These are phyloP conservation scores for Xenopus tropicalis DNA, from an alignment of 2,113 vertebrate species.

Conservation along the genomic window DNA sequence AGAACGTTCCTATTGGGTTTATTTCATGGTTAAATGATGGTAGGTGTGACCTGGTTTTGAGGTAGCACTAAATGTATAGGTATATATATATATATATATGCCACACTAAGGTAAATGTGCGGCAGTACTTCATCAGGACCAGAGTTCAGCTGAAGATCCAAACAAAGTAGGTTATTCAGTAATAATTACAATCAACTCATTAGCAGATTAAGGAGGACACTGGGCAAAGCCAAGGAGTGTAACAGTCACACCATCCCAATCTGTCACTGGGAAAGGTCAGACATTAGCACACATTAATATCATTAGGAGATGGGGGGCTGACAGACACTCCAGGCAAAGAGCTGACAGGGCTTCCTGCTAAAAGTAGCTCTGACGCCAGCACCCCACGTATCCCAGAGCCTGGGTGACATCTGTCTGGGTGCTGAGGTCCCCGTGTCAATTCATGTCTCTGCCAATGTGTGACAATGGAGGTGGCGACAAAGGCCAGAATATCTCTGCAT, in stretches of 20 bases:
- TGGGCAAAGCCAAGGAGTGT: background rate
- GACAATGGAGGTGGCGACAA: no score
- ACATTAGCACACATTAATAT: constrained; percentile 38
- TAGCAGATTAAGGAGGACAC: background rate
- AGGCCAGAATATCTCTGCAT: no score
- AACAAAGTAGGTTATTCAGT: constrained; percentile 38
- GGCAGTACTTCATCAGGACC: no score
- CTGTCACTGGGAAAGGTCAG: constrained; percentile 32
- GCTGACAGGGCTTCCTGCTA: constrained; percentile 20
- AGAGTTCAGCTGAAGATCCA: no score
- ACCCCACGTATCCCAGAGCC: background rate
- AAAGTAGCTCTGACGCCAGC: constrained; percentile 24
- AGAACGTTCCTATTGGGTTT: no score
- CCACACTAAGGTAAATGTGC: no score
- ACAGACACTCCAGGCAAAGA: constrained; percentile 3
- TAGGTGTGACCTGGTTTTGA: no score
- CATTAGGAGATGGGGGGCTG: background rate
- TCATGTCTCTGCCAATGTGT: background rate
- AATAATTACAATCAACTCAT: constrained; percentile 25
- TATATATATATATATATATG: no score
- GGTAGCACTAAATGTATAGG: no score
- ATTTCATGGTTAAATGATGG: no score
- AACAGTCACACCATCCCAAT: constrained; percentile 24
- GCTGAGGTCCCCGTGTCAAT: background rate
- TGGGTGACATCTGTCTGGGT: background rate